Evolutionary conservation across 2,797 vertebrate species (phyloP).

Genomic region (Chiroxiphia lanceolata): DNA sequence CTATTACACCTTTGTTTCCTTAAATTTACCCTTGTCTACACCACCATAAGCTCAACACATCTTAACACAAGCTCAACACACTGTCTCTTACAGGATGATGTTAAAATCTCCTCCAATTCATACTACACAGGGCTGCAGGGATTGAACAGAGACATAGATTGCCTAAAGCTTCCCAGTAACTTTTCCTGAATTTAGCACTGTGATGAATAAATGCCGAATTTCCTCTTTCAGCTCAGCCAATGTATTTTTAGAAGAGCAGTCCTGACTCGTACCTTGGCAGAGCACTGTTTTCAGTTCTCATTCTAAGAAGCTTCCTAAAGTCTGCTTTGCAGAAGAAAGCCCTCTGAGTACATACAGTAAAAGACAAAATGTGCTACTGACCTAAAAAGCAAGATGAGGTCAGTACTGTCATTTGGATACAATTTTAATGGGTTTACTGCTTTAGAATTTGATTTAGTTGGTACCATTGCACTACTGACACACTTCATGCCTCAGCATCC

Average conservation of each 20-base stretch:
- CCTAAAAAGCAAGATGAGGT: not conserved
- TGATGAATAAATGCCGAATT: not conserved
- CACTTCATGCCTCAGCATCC: not conserved
- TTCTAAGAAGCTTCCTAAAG: not conserved
- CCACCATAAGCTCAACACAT: not conserved
- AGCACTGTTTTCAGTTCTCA: not conserved
- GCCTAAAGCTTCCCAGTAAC: not conserved
- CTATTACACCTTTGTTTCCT: not conserved
- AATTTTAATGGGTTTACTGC: not conserved
- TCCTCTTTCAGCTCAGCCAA: not conserved
- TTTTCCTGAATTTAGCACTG: not conserved
- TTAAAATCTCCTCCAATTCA: not conserved
- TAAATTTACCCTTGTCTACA: not conserved
- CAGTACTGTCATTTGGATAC: not conserved
- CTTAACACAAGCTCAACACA: not conserved
- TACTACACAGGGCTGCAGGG: not conserved
- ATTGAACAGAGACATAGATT: not conserved
- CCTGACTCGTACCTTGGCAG: not conserved
- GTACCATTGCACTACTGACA: not conserved
- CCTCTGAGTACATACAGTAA: not conserved
- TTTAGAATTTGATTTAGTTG: not conserved
- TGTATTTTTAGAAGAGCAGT: not conserved
- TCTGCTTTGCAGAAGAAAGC: not conserved
- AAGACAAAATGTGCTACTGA: not conserved
- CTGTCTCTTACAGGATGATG: rapidly evolving